Base-by-base conservation (phyloP, 2,113 vertebrate species). In the Oreochromis spilurus region DNA sequence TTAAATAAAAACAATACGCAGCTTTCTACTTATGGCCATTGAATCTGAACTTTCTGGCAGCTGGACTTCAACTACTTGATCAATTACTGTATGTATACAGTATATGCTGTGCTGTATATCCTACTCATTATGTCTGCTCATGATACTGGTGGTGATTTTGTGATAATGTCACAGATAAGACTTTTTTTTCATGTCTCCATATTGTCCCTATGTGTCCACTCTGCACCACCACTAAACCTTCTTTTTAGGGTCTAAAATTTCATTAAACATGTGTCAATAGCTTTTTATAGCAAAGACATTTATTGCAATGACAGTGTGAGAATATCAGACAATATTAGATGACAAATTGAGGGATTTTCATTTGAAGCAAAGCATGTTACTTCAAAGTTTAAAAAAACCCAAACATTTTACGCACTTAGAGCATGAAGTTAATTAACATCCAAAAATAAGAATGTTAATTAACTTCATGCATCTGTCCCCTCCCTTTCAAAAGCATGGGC, bases 351-450 rank as follows among this genome's bases (percentile, higher is more conserved):
- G 11, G n/a, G 65, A 43, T 8, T 40, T 70, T 24, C n/a, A 24
- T 14, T 70, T 21, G n/a, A 40, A 43, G 36, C 12, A 24, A 12
- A 65, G 34, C 11, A 43, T 24, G 38, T 24, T 24, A 43, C n/a
- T 43, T 70, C 2, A 67, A 21, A 40, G 34, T n/a, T 8, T 0
- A 13, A 31, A 13, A 29, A 14, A 1, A 0, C 0, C n/a, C 4
- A 58, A 58, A 58, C 6, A 5, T 48, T 48, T 75, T 48, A 75
- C 10, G 16, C 24, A 75, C 24, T 75, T 48, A 11, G 9, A 26
- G 26, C 1, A 26, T 26, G 26, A 26, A 26, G 26, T 26, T 26
- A 26, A 26, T 26, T 26, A 26, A 26, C 26, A 26, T 26, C 26
- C 26, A 26, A 75, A 75, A 75, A 7, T 48, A 48, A 75, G 14